phyloP scores from a whole-genome alignment of 2,113 vertebrate species.

The Blennius ocellaris region DNA sequence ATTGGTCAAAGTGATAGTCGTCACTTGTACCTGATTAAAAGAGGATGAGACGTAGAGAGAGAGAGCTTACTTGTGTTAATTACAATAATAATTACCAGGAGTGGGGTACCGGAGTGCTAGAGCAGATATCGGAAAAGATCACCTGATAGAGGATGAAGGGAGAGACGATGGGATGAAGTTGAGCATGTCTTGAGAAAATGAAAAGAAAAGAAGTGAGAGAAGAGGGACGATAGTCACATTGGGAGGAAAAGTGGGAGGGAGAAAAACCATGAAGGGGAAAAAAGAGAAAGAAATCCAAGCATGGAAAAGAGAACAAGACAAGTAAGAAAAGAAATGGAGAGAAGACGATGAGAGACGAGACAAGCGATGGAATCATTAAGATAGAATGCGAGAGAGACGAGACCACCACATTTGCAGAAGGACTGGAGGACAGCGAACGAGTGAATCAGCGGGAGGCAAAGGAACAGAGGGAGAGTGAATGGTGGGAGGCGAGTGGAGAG shows the following conservation, averaged over 20 bases:
- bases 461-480: constrained; percentile 23
- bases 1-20: too few species aligned
- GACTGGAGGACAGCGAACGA: constrained; percentile 16
- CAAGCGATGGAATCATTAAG: background rate
- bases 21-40: constrained; percentile 2
- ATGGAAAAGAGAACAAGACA: background rate
- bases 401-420: constrained; percentile 24
- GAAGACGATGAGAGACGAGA: background rate
- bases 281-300: background rate
- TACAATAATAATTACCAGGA: too few species aligned
- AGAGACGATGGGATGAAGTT: too few species aligned
- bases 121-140: too few species aligned
- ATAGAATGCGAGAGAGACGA: constrained; percentile 2
- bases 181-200: background rate
- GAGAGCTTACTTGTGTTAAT: constrained; percentile 56
- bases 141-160: too few species aligned
- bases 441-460: constrained; percentile 46
- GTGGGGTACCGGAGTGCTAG: too few species aligned
- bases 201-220: constrained; percentile 9
- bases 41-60: constrained; percentile 10
- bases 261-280: background rate
- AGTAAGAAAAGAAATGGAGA: background rate
- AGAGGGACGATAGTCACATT: background rate
- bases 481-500: constrained; percentile 40
- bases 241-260: background rate